Base-by-base conservation (phyloP, 2,797 vertebrate species). In the Lepilemur ruficaudatus region DNA sequence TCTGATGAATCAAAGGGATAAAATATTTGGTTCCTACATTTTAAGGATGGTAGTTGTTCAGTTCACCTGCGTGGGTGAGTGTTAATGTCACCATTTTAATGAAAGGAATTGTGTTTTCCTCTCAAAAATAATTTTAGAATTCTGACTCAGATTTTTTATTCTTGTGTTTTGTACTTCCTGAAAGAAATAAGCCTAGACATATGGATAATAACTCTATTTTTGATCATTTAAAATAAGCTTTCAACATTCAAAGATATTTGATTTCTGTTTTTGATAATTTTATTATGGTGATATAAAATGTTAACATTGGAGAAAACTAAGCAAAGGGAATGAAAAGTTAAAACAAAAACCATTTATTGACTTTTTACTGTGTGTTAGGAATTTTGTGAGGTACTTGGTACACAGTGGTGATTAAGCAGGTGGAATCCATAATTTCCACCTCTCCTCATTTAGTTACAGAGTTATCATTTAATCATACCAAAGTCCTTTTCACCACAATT, bases 101-200 rank as follows among this genome's bases (percentile, higher is more conserved):
- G 22, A 70, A 81, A 57, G 14, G 23, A 65, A 70, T 46, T 96
- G 6, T 48, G 83, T 91, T 72, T 81, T 48, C 25, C 32, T 86
- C 67, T 91, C 69, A 85, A 73, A 93, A 69, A 35, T 81, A 65
- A 35, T 48, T 89, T 94, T 78, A 38, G 23, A 94, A 82, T 91
- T 88, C 63, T 52, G 32, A 80, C 88, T n/a, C 7, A 80, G 9
- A 72, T 52, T 35, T 90, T 59, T 70, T 95, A 59, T 92, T 82
- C 28, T 20, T 70, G 1, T 72, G 18, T 63, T 94, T 83, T 90
- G 6, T 73, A 15, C 38, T 92, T 92, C 2, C 7, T 89, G 61
- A 89, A 97, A 52, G 23, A 75, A 78, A 78, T 20, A 70, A 59
- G 83, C 30, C 20, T 72, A 84, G 22, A 20, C 13, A 52, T 10